Evolutionary conservation across 2,888 invertebrate genomes (phyloP).

Genomic region (Drosophila histrio): DNA sequence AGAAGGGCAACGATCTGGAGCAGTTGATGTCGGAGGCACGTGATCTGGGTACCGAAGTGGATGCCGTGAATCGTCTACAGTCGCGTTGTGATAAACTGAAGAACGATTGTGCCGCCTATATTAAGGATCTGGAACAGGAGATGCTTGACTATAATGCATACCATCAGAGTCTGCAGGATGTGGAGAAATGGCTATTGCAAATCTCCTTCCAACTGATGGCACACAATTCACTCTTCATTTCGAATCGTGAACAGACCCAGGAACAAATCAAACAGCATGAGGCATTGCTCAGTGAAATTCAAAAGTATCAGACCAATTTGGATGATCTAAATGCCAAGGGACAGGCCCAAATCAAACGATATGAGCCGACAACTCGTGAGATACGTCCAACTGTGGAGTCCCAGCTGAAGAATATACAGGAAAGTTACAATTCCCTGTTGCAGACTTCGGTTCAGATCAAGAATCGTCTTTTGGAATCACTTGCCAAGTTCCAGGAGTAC

Average conservation of each 20-base stretch:
- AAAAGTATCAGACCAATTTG: conserved; percentile 91
- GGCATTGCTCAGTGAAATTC: conserved; percentile 89
- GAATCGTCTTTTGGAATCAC: conserved; percentile 92
- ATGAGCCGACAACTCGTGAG: conserved; percentile 88
- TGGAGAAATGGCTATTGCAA: conserved; percentile 97
- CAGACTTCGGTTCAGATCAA: conserved; percentile 96
- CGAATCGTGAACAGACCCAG: conserved; percentile 94
- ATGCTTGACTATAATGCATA: conserved; percentile 94
- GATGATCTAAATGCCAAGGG: conserved; percentile 94
- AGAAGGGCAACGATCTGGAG: conserved; percentile 91
- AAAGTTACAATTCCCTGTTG: conserved; percentile 95
- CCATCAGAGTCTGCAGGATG: conserved; percentile 95
- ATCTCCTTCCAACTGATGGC: conserved; percentile 98
- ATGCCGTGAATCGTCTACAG: conserved; percentile 89
- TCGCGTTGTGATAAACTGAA: conserved; percentile 89
- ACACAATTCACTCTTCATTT: conserved; percentile 96
- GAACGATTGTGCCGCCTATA: conserved; percentile 87
- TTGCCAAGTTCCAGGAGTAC: conserved; percentile 96
- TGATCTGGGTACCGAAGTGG: conserved; percentile 88
- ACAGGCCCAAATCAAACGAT: conserved; percentile 92
- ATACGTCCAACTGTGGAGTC: conserved; percentile 92
- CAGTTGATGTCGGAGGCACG: conserved; percentile 90
- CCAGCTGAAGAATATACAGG: conserved; percentile 95
- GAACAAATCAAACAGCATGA: conserved; percentile 96
- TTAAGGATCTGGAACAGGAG: conserved; percentile 90